Base-by-base conservation (phyloP, 2,888 invertebrate species). In the Drosophila mayaguana region DNA sequence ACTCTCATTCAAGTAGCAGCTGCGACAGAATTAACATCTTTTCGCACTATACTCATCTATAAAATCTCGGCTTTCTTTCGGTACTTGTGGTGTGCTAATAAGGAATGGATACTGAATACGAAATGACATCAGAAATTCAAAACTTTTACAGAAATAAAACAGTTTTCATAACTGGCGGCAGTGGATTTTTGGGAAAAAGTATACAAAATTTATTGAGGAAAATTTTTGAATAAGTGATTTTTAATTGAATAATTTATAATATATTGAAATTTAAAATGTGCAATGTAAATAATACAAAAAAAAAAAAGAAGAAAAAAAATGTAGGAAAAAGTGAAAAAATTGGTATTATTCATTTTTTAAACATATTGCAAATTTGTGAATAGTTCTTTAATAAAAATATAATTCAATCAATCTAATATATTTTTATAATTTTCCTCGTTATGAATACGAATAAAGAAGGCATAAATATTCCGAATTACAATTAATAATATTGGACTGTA, bases 91-190 rank as follows among this genome's bases (percentile, higher is more conserved):
- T 36, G 16, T 36, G 36, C 12, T n/a, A 16, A 7, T 7, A 11
- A 45, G 5, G 53, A n/a, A 50, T 60, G 56, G 18, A n/a, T 54
- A 16, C n/a, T 3, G 42, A 32, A 12, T 28, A 1, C 22, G 32
- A 45, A 66, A 87, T 81, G 81, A 64, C 61, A 36, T 78, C 92
- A 36, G 82, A 89, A 64, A 79, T 95, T 9, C 95, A 95, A 79
- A 91, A 93, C 78, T 95, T 95, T 91, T 95, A 95, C 73, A 91
- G 93, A 69, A 94, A 94, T 18, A 94, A 95, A 82, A 94, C 93
- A 84, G 80, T 95, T 0, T 92, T 95, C 9, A 93, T 95, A 32
- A 95, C 95, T 36, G 95, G 95, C 59, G 95, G 94, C 34, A 95
- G 95, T 75, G 95, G 95, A 72, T 92, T 93, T 75, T 79, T 93